A percentile compares a stretch with the other conserved stretches of the same genome.
Evolutionary conservation across 2,797 vertebrate species (phyloP).

Genomic region (Pagetopsis macropterus): DNA sequence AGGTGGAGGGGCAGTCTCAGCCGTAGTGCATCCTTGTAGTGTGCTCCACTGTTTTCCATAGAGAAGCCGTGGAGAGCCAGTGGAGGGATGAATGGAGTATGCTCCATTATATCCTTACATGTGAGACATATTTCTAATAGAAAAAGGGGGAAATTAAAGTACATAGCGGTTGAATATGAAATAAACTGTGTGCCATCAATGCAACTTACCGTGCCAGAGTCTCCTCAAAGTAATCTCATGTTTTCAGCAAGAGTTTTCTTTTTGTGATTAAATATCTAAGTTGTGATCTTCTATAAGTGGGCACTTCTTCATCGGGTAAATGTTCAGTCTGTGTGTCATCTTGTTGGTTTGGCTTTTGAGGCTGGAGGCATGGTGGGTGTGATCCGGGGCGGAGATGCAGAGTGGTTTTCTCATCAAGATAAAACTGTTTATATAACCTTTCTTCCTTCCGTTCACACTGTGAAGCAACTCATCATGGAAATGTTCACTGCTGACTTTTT

Average conservation of each 20-base stretch:
- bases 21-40: conserved; percentile 74
- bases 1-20: conserved; percentile 77
- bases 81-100: conserved; percentile 58
- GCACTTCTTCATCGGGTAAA: conserved; percentile 1
- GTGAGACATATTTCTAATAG: conserved; percentile 65
- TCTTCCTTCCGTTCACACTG: conserved; percentile 44
- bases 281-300: neutral
- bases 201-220: conserved; percentile 40
- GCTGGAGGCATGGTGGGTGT: conserved; percentile 59
- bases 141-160: neutral
- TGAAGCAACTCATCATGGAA: neutral
- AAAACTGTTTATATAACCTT: conserved; percentile 54
- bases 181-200: neutral
- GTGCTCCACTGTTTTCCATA: conserved; percentile 60
- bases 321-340: conserved; percentile 26
- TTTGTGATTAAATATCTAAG: neutral
- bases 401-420: conserved; percentile 57
- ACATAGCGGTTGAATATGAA: neutral
- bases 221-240: conserved; percentile 36
- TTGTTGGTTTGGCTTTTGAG: conserved; percentile 43
- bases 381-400: conserved; percentile 66
- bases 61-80: conserved; percentile 70
- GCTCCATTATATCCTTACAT: conserved; percentile 60
- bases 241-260: neutral
- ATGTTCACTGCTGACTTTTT: neutral